These are phyloP conservation scores for Microchrysa polita DNA, from an alignment of 2,888 invertebrate species.

Conservation along the genomic window DNA sequence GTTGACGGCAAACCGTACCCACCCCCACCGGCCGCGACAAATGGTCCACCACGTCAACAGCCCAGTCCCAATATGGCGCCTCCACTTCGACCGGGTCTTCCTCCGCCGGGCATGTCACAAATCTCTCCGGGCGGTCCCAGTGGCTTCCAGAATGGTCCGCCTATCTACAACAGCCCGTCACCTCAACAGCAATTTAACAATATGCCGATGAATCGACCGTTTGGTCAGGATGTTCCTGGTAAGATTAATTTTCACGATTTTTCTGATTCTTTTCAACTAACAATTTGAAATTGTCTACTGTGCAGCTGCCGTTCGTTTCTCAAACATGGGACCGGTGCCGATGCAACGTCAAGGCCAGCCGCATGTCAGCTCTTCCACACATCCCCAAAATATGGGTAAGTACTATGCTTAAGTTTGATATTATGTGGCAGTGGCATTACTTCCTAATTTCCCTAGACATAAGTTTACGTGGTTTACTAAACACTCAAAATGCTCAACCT, in stretches of 20 bases:
- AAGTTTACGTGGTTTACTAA: conserved; percentile 64
- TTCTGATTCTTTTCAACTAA: too few species aligned
- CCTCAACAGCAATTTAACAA: conserved; percentile 61
- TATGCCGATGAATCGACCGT: conserved; percentile 61
- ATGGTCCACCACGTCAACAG: conserved; percentile 61
- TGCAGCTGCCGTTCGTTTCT: conserved; percentile 60
- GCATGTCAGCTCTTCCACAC: conserved; percentile 73
- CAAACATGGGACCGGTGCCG: conserved; percentile 58
- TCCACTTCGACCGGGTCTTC: conserved; percentile 60
- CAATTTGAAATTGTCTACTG: neutral
- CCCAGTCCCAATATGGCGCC: conserved; percentile 64
- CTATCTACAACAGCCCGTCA: conserved; percentile 60
- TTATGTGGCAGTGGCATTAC: conserved; percentile 39
- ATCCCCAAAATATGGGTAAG: conserved; percentile 70
- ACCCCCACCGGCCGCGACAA: conserved; percentile 64
- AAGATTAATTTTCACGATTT: conserved; percentile 51
- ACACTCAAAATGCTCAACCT: conserved; percentile 63
- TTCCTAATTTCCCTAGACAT: conserved; percentile 57
- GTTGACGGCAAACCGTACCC: conserved; percentile 85
- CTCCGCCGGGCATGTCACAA: conserved; percentile 60
- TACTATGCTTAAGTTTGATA: conserved; percentile 21
- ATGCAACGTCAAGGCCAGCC: conserved; percentile 67
- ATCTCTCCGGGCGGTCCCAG: conserved; percentile 60
- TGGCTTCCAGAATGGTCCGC: conserved; percentile 60
- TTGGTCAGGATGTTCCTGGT: conserved; percentile 61